Percentiles rank a stretch among this genome's conserved stretches.
These are phyloP conservation scores for Lepilemur ruficaudatus DNA, from an alignment of 2,797 vertebrate species.

Conservation along the genomic window DNA sequence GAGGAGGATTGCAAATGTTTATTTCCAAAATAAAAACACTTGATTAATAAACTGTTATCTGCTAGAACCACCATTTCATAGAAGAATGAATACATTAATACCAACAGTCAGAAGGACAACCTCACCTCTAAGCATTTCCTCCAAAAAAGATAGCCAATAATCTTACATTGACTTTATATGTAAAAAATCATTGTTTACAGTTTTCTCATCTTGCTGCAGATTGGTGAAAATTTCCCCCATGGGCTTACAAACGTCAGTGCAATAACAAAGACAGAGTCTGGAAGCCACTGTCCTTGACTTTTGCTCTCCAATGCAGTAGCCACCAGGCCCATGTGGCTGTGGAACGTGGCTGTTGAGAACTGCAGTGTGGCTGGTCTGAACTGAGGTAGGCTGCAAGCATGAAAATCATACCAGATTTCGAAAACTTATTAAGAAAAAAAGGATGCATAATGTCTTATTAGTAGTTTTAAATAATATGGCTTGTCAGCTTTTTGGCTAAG, in stretches of 20 bases:
- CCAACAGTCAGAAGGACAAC: not conserved
- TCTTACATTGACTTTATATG: not conserved
- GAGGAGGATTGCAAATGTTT: not conserved
- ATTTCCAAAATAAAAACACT: not conserved
- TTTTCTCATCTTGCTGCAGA: not conserved
- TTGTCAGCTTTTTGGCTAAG: not conserved
- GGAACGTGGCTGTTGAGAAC: not conserved
- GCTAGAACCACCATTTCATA: not conserved
- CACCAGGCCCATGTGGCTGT: rapidly evolving
- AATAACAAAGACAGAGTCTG: not conserved
- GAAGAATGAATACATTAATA: not conserved
- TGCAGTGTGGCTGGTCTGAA: not conserved
- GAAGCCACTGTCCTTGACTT: not conserved
- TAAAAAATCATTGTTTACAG: not conserved
- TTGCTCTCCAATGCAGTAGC: not conserved
- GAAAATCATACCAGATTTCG: not conserved
- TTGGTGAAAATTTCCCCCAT: not conserved
- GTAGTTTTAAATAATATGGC: not conserved
- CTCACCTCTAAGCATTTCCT: not conserved
- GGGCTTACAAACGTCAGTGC: not conserved
- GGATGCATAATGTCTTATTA: not conserved
- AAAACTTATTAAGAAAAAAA: not conserved
- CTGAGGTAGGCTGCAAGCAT: not conserved
- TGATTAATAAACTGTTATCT: not conserved
- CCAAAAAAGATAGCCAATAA: not conserved